Evolutionary conservation across 2,113 vertebrate species (phyloP), one percentile per base, ranked within the genome.

Genomic region (Cochlearius cochlearius): DNA sequence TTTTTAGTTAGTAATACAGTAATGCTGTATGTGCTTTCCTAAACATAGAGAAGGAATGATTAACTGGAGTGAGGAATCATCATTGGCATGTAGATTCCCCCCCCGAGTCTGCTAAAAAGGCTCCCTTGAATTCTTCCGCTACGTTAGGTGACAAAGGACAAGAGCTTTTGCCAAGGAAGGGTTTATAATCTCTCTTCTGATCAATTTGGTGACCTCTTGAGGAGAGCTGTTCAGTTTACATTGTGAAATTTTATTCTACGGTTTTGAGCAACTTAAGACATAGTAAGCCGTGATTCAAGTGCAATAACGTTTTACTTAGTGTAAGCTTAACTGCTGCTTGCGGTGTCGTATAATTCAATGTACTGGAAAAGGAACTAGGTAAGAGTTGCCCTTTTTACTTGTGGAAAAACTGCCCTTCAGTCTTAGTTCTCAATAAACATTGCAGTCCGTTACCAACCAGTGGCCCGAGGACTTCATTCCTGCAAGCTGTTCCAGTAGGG

Each of bases 391-490:
- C 36, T 69, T 83, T 73, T 73, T 52, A 36, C 36, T 36, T 64
- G 60, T 68, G 94, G 69, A 52, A 76, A 72, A 85, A 29, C 30
- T 53, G 29, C 23, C 4, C 17, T 79, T 82, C 41, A 36, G 41
- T 39, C 14, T 3, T 34, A 8, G 38, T 59, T 80, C 18, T 86
- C 29, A 5, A 0, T 43, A 8, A 60, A 14, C 39, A 3, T 27
- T 32, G 34, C 13, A 20, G 50, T 9, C 30, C 5, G 0, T n/a
- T 11, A 7, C n/a, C 34, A 15, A 15, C 12, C 16, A 6, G 23
- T 14, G 63, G 16, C 43, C 34, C 34, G 27, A 29, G 63, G 41
- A 26, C 9, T 38, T 68, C 15, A 3, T 36, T 81, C 18, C 62
- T 73, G 45, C 22, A 50, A 36, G 43, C 29, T 86, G 32, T n/a